Base-by-base conservation (phyloP, 2,888 invertebrate genomes). In the Smittia sp. region DNA sequence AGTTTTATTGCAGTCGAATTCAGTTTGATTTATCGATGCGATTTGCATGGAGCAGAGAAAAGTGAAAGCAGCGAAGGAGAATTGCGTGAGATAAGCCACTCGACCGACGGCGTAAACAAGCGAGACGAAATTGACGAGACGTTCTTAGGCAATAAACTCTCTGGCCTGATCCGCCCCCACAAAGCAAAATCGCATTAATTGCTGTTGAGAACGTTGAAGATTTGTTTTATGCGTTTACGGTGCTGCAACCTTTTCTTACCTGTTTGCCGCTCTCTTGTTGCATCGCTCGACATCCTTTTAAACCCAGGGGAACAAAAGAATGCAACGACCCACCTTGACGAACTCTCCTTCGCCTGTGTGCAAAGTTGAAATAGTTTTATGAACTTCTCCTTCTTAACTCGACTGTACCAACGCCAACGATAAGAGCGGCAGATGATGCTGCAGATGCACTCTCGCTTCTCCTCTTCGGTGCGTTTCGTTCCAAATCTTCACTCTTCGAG, bases 341-440 rank as follows among this genome's bases (percentile, higher is more conserved):
- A n/a, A 3, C 11, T 46, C 46, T 46, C 46, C 4, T 15, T 46
- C 46, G 46, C 2, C 15, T 46, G 46, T 46, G 46, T 46, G 46
- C n/a, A 46, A 46, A 46, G 46, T 46, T 46, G 46, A n/a, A 46
- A 46, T 46, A 32, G 11, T n/a, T 46, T 46, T 46, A 46, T 46
- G 46, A 46, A 46, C 46, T 46, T 46, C 46, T 46, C n/a, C 46
- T 46, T 46, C n/a, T 46, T 46, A 46, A 7, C 2, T n/a, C 6
- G n/a, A 46, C 46, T 46, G 46, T 46, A 46, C 46, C 2, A 6
- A 3, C 32, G 32, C 32, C 32, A 32, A 32, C 32, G 32, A 32
- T 32, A 9, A 32, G 9, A 3, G 32, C 32, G 9, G 32, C 32
- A 32, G 32, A 32, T 32, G 32, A 32, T 32, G 32, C 3, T 32